Percentiles rank a stretch among this genome's conserved stretches.
phyloP scores from a whole-genome alignment of 2,113 vertebrate genomes.

The Hyperoodon ampullatus region DNA sequence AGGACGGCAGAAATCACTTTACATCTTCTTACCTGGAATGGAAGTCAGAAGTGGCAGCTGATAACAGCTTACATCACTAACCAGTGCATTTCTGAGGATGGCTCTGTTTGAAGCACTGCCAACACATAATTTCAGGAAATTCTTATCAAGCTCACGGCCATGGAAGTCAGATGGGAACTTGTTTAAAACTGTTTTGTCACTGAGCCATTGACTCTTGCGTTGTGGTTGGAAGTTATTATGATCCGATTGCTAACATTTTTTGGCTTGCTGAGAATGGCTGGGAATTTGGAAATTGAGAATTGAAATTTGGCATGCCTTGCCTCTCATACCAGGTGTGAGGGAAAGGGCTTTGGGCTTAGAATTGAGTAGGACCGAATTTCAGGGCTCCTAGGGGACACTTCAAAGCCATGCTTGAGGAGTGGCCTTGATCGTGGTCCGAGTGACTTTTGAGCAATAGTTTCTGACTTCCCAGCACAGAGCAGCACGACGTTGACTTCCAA shows the following conservation, averaged over 20 bases:
- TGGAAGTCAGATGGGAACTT: background rate
- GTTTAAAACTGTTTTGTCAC: background rate
- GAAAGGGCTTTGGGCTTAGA: background rate
- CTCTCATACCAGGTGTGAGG: background rate
- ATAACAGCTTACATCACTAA: background rate
- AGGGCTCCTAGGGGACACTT: background rate
- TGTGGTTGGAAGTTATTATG: background rate
- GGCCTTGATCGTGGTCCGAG: background rate
- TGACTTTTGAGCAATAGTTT: background rate
- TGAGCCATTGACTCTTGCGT: background rate
- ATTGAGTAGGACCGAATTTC: background rate
- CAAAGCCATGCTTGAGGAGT: background rate
- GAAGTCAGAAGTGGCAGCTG: background rate
- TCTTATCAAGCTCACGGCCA: background rate
- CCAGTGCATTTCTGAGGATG: background rate
- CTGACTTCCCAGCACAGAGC: background rate
- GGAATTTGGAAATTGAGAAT: background rate
- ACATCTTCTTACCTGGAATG: background rate
- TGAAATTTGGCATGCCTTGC: background rate
- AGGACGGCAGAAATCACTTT: background rate
- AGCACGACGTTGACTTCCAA: too few relatives aligned
- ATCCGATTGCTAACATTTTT: rapidly evolving
- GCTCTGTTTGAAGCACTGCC: background rate
- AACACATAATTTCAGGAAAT: background rate
- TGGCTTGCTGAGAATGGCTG: background rate